phyloP scores from a whole-genome alignment of 2,113 vertebrate genomes.

The Tetrax tetrax region DNA sequence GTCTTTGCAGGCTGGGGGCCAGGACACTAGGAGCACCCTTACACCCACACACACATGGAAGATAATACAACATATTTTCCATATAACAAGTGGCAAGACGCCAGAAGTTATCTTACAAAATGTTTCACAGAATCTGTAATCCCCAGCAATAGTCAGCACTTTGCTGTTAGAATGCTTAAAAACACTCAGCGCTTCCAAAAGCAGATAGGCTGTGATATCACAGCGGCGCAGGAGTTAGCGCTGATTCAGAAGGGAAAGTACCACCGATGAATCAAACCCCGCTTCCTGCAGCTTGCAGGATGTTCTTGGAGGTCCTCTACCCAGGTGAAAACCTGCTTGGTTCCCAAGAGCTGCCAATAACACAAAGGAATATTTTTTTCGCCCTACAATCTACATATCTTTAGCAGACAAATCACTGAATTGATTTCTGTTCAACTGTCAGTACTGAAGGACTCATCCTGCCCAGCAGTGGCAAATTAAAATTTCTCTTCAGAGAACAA shows the following conservation, averaged over 20 bases:
- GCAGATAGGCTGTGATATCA: not conserved
- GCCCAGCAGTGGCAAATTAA: not conserved
- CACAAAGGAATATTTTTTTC: not conserved
- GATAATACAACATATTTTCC: conserved; percentile 66
- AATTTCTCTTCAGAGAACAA: not conserved
- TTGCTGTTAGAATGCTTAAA: conserved; percentile 19
- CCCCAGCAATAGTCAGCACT: conserved; percentile 51
- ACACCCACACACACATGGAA: conserved; percentile 53
- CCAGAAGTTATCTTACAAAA: conserved; percentile 57
- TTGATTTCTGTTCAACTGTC: not conserved
- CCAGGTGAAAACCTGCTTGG: not conserved
- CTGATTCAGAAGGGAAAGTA: conserved; percentile 54
- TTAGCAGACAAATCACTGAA: not conserved
- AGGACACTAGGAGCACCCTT: conserved; percentile 47
- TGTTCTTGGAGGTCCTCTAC: not conserved
- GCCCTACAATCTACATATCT: not conserved
- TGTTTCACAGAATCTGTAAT: conserved; percentile 35
- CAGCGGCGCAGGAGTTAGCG: not conserved
- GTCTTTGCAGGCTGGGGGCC: conserved; percentile 49
- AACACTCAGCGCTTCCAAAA: not conserved
- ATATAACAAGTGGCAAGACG: conserved; percentile 49
- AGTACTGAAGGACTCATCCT: not conserved
- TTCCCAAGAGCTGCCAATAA: not conserved
- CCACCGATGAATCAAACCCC: not conserved
- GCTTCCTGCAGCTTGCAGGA: not conserved